Evolutionary conservation across 2,888 invertebrate genomes (phyloP).

Genomic region (Coronaproctus castanopsis): DNA sequence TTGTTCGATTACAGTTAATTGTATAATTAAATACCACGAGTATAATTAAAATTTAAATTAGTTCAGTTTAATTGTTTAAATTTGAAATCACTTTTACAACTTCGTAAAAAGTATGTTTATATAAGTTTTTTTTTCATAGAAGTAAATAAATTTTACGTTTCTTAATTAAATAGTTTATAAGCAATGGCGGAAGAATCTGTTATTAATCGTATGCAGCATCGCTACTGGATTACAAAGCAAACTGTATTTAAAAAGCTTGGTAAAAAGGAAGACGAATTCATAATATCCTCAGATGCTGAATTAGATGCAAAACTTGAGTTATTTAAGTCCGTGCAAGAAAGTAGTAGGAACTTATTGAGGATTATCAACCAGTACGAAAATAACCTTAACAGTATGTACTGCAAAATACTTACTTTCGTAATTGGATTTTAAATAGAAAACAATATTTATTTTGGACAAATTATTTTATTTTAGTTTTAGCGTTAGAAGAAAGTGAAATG

Average conservation of each 20-base stretch:
- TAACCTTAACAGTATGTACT: slow-evolving; percentile 56
- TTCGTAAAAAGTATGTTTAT: too few relatives aligned
- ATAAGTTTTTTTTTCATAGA: too few relatives aligned
- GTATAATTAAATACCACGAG: too few relatives aligned
- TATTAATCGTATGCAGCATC: slow-evolving; percentile 62
- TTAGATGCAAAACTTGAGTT: slow-evolving; percentile 89
- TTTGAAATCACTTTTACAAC: too few relatives aligned
- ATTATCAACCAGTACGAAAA: slow-evolving; percentile 87
- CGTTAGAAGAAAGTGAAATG: slow-evolving; percentile 87
- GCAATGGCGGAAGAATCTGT: slow-evolving; percentile 26
- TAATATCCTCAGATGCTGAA: slow-evolving; percentile 88
- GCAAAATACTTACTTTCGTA: too few relatives aligned
- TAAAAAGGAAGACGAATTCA: slow-evolving; percentile 91
- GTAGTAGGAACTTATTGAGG: slow-evolving; percentile 65
- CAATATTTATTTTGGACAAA: too few relatives aligned
- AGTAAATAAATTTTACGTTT: too few relatives aligned
- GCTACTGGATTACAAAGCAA: slow-evolving; percentile 97
- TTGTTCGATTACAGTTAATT: too few relatives aligned
- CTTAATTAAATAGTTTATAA: too few relatives aligned
- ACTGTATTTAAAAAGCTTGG: slow-evolving; percentile 79
- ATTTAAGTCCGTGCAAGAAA: slow-evolving; percentile 78
- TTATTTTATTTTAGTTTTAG: slow-evolving; percentile 53
- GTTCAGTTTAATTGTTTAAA: too few relatives aligned
- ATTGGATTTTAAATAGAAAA: too few relatives aligned
- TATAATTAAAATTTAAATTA: too few relatives aligned